A percentile compares a stretch with the other conserved stretches of the same genome.
These are phyloP conservation scores for Drosophila kambysellisi DNA, from an alignment of 2,888 invertebrate genomes.

Conservation along the genomic window DNA sequence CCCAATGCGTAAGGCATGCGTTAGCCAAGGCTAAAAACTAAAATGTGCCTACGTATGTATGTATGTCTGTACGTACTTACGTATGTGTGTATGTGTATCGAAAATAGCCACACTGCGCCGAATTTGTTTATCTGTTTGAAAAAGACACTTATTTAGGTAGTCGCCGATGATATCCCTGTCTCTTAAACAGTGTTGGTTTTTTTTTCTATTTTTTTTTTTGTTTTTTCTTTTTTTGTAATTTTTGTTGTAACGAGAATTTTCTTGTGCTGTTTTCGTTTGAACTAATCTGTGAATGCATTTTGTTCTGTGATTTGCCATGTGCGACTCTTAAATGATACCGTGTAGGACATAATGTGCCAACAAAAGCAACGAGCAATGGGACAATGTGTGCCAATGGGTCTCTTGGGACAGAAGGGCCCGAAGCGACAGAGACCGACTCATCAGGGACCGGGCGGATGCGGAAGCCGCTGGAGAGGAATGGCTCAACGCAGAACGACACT, in stretches of 20 bases:
- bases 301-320: constrained; percentile 22
- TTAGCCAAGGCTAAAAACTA: constrained; percentile 20
- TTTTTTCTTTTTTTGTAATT: neutral
- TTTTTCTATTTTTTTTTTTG: constrained; percentile 10
- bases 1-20: constrained; percentile 18
- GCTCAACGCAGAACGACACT: constrained; percentile 97
- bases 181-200: constrained; percentile 2
- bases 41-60: constrained; percentile 63
- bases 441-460: constrained; percentile 86
- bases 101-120: constrained; percentile 21
- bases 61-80: constrained; percentile 36
- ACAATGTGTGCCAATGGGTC: constrained; percentile 85
- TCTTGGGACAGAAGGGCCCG: constrained; percentile 85
- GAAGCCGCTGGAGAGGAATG: constrained; percentile 93
- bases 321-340: constrained; percentile 4
- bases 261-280: neutral
- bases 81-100: constrained; percentile 13
- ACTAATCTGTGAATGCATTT: constrained; percentile 29
- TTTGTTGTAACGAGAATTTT: neutral
- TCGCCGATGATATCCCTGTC: constrained; percentile 15
- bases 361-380: constrained; percentile 85
- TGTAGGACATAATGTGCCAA: constrained; percentile 86
- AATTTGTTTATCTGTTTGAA: constrained; percentile 26
- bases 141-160: constrained; percentile 4
- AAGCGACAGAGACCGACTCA: constrained; percentile 86